phyloP scores from a whole-genome alignment of 2,797 vertebrate species.

The Aratinga solstitialis region DNA sequence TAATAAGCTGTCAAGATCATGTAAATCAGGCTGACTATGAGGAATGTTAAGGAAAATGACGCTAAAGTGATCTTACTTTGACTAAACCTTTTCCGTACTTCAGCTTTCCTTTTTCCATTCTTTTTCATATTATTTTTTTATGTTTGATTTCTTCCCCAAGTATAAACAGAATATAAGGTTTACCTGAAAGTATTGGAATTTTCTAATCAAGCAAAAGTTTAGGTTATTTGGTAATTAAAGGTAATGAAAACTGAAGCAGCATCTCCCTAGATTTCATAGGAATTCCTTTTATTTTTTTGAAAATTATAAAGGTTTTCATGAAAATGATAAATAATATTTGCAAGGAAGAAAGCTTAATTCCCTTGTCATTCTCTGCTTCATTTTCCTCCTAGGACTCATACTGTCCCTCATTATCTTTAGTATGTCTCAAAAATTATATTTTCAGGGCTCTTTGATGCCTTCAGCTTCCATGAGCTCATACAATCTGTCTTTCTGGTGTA shows the following conservation, averaged over 20 bases:
- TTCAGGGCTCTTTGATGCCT: not conserved
- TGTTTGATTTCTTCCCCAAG: not conserved
- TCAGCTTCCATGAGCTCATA: not conserved
- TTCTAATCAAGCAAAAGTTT: not conserved
- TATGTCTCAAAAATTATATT: not conserved
- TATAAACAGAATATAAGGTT: not conserved
- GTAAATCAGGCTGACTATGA: not conserved
- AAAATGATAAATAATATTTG: not conserved
- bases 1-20: not conserved
- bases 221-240: not conserved
- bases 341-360: not conserved
- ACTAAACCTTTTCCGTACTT: not conserved
- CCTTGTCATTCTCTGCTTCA: not conserved
- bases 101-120: not conserved
- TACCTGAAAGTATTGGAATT: not conserved
- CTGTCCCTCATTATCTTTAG: not conserved
- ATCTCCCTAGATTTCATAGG: not conserved
- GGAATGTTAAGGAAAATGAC: not conserved
- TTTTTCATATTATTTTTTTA: not conserved
- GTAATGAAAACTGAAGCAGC: not conserved
- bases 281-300: not conserved
- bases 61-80: not conserved
- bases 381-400: not conserved
- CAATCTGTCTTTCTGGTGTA: not conserved
- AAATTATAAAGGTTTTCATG: not conserved